These are phyloP conservation scores for Nematolebias whitei DNA, from an alignment of 2,113 vertebrate genomes.

Conservation along the genomic window DNA sequence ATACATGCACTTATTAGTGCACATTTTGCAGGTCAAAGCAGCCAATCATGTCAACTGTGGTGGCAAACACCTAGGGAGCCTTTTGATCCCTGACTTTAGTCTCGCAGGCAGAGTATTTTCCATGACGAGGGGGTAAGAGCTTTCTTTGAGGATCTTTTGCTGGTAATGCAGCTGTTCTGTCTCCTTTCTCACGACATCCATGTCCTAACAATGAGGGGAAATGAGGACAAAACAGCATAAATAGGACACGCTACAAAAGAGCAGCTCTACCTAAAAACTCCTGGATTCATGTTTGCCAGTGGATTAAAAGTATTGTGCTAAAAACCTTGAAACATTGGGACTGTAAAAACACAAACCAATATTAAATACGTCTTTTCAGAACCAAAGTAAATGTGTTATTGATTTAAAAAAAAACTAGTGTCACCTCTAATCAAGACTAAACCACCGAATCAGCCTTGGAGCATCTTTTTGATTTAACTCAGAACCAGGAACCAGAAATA, in stretches of 20 bases:
- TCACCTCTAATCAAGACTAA: neutral
- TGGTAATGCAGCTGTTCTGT: neutral
- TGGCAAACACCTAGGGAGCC: neutral
- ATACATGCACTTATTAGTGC: neutral
- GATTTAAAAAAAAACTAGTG: neutral
- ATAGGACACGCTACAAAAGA: constrained; percentile 1
- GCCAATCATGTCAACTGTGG: neutral
- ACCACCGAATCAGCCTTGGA: neutral
- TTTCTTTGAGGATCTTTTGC: constrained; percentile 6
- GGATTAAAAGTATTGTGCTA: neutral
- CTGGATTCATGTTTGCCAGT: neutral
- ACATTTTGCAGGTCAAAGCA: neutral
- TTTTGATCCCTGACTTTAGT: constrained; percentile 4
- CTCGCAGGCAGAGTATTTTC: constrained; percentile 5
- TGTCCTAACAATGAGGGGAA: neutral
- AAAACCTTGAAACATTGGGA: neutral
- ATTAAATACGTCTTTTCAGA: neutral
- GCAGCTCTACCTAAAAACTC: neutral
- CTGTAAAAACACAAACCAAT: neutral
- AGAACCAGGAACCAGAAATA: neutral
- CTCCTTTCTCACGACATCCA: neutral
- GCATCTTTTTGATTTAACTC: neutral
- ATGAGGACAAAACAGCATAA: neutral
- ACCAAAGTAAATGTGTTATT: neutral
- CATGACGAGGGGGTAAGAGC: neutral